These are phyloP conservation scores for Podarcis lilfordi DNA, from an alignment of 2,797 vertebrate species.

Conservation along the genomic window DNA sequence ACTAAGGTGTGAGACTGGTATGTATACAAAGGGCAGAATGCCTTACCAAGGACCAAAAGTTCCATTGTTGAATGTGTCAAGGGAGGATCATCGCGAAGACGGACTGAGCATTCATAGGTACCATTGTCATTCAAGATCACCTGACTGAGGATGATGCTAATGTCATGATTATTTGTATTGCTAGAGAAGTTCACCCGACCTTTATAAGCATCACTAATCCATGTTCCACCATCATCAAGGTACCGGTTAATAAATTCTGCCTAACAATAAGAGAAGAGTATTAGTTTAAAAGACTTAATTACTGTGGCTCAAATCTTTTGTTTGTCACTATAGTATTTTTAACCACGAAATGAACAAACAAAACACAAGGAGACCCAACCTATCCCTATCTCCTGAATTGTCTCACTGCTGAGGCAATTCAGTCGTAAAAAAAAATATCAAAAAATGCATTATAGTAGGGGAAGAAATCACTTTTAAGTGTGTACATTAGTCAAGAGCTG, in stretches of 20 bases:
- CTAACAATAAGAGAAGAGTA: slow-evolving; percentile 54
- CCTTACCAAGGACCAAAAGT: slow-evolving; percentile 78
- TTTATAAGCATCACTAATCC: slow-evolving; percentile 34
- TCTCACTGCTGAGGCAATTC: neutral
- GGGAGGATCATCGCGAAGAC: neutral
- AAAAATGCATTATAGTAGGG: too few relatives aligned
- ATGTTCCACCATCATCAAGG: rapidly evolving
- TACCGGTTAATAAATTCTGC: slow-evolving; percentile 38
- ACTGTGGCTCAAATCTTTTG: neutral
- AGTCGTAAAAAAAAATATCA: too few relatives aligned
- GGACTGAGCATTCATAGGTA: slow-evolving; percentile 68
- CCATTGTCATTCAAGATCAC: slow-evolving; percentile 78
- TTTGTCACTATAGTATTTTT: neutral
- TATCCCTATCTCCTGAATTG: neutral
- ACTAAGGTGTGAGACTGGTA: neutral
- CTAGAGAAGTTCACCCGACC: slow-evolving; percentile 41
- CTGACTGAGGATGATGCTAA: slow-evolving; percentile 59
- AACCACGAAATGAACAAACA: neutral
- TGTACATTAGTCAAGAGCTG: too few relatives aligned
- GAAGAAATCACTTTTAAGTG: neutral
- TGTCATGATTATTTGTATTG: neutral
- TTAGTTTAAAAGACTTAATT: neutral
- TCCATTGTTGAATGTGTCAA: neutral
- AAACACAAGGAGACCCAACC: neutral
- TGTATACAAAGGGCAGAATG: neutral